These are phyloP conservation scores for Zeus faber DNA, from an alignment of 2,113 vertebrate genomes.

Conservation along the genomic window DNA sequence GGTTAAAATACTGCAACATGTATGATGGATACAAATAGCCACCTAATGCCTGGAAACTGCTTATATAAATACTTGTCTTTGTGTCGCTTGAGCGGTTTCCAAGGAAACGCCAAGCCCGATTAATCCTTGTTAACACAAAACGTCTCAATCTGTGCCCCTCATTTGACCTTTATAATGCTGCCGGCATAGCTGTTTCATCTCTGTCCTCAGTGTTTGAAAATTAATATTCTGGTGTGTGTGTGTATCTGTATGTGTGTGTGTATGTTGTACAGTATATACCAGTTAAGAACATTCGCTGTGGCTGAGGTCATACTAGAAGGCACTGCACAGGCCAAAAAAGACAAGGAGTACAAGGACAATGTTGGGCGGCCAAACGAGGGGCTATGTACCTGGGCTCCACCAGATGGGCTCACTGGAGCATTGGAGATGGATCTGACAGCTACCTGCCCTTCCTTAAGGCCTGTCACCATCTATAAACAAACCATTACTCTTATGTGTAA, in stretches of 20 bases:
- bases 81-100: conserved; percentile 10
- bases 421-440: conserved; percentile 51
- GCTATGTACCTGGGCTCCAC: conserved; percentile 37
- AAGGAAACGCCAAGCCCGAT: conserved; percentile 11
- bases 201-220: conserved; percentile 13
- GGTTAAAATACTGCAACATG: conserved; percentile 43
- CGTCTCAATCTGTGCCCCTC: neutral
- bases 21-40: conserved; percentile 59
- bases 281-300: neutral
- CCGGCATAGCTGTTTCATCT: conserved; percentile 12
- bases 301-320: conserved; percentile 31
- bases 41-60: conserved; percentile 38
- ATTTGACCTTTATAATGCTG: conserved; percentile 12
- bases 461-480: conserved; percentile 53
- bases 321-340: conserved; percentile 27
- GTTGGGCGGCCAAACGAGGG: conserved; percentile 3
- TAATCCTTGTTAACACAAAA: conserved; percentile 22
- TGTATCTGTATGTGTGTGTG: too few species aligned
- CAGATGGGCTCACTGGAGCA: conserved; percentile 53
- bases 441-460: conserved; percentile 57
- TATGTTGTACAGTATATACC: too few species aligned
- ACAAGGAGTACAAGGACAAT: neutral
- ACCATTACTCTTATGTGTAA: conserved; percentile 48
- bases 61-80: conserved; percentile 59
- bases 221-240: too few species aligned